phyloP scores from a whole-genome alignment of 1,140 invertebrate genomes.

The Eupristina koningsbergeri region DNA sequence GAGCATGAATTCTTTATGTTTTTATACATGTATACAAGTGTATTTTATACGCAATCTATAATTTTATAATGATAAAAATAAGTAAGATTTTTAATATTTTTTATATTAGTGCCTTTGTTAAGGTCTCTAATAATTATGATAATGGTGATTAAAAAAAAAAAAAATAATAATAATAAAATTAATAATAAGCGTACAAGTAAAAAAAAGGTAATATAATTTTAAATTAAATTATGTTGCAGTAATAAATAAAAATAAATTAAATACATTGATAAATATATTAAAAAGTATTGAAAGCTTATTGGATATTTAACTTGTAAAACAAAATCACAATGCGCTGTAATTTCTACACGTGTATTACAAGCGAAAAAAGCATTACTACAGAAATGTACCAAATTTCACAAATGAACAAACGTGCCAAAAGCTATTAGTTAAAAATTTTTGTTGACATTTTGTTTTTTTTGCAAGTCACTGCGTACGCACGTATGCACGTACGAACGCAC shows the following conservation, averaged over 20 bases:
- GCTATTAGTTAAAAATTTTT: not conserved
- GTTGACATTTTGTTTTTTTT: not conserved
- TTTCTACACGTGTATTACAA: not conserved
- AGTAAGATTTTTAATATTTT: too few species aligned
- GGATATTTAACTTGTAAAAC: not conserved
- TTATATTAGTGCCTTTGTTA: too few species aligned
- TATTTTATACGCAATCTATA: too few species aligned
- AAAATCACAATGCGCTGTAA: not conserved
- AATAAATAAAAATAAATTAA: not conserved
- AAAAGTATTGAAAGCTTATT: not conserved
- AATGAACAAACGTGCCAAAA: not conserved
- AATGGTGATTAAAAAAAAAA: too few species aligned
- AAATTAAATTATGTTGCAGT: not conserved
- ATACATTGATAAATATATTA: not conserved
- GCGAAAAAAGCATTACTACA: slow-evolving; percentile 14
- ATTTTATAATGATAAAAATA: too few species aligned
- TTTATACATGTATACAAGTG: too few species aligned
- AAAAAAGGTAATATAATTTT: not conserved
- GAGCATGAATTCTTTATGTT: too few species aligned
- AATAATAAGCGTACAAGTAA: too few species aligned
- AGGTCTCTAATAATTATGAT: too few species aligned
- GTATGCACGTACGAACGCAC: not conserved
- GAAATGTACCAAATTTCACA: not conserved
- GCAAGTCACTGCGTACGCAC: not conserved
- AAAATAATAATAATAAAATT: not conserved